A percentile compares a stretch with the other conserved stretches of the same genome.
phyloP scores from a whole-genome alignment of 2,797 vertebrate species.

The Clarias platycephalus region DNA sequence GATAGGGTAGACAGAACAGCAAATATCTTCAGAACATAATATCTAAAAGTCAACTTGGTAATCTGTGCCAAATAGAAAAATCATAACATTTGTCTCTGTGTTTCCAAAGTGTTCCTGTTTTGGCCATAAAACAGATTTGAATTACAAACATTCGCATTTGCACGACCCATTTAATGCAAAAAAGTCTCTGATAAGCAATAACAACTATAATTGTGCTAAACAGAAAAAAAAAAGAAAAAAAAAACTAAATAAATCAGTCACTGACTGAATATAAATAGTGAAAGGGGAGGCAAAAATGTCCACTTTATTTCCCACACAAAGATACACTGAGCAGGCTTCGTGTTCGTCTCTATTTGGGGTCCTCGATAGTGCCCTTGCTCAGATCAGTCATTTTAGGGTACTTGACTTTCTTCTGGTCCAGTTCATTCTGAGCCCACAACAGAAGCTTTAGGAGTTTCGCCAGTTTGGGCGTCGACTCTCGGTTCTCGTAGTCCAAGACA shows the following conservation, averaged over 20 bases:
- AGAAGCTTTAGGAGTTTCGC: conserved; percentile 97
- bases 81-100: conserved; percentile 51
- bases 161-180: conserved; percentile 69
- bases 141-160: conserved; percentile 69
- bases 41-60: conserved; percentile 48
- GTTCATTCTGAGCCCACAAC: conserved; percentile 98
- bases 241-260: conserved; percentile 71
- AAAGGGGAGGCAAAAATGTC: conserved; percentile 64
- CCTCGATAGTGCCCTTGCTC: conserved; percentile 96
- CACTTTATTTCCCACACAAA: conserved; percentile 62
- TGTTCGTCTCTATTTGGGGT: conserved; percentile 85
- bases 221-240: conserved; percentile 56
- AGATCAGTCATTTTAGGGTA: conserved; percentile 99
- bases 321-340: conserved; percentile 45
- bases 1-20: conserved; percentile 73
- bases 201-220: conserved; percentile 57
- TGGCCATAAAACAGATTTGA: conserved; percentile 61
- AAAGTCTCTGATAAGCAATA: conserved; percentile 75
- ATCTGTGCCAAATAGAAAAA: conserved; percentile 56
- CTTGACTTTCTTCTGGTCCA: conserved; percentile 99
- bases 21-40: conserved; percentile 63
- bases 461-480: conserved; percentile 96
- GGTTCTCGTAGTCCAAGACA: conserved; percentile 96
- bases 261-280: conserved; percentile 77
- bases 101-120: conserved; percentile 52